These are phyloP conservation scores for Clitarchus hookeri DNA, from an alignment of 2,888 invertebrate genomes.

Conservation along the genomic window DNA sequence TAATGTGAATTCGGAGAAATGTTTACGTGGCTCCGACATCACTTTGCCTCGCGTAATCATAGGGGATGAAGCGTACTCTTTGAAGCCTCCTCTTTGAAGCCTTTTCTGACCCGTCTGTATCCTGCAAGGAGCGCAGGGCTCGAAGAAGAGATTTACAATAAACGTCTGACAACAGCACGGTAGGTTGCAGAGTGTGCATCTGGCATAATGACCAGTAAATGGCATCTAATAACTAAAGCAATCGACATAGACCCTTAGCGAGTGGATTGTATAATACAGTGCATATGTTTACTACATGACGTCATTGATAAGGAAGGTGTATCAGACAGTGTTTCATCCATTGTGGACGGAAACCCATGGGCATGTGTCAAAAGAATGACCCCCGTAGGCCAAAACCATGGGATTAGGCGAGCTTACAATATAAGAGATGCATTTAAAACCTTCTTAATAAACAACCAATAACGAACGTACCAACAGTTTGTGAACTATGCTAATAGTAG, in stretches of 20 bases:
- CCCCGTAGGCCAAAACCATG: not conserved
- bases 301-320: not conserved
- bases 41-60: not conserved
- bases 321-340: not conserved
- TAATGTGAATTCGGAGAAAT: not conserved
- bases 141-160: not conserved
- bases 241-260: not conserved
- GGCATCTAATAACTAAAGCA: not conserved
- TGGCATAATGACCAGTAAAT: not conserved
- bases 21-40: not conserved
- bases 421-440: not conserved
- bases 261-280: not conserved
- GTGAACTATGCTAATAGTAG: not conserved
- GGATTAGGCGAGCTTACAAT: not conserved
- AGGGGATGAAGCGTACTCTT: not conserved
- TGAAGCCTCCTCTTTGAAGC: not conserved
- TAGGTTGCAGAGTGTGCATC: not conserved
- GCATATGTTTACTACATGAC: not conserved
- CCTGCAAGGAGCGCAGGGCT: not conserved
- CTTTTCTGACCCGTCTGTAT: not conserved
- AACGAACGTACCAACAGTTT: not conserved
- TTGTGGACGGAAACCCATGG: not conserved
- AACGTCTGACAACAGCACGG: not conserved
- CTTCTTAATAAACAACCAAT: not conserved
- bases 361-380: not conserved